Percentiles rank a stretch among this genome's conserved stretches.
Evolutionary conservation across 2,113 vertebrate genomes (phyloP).

Genomic region (Trogon surrucura): DNA sequence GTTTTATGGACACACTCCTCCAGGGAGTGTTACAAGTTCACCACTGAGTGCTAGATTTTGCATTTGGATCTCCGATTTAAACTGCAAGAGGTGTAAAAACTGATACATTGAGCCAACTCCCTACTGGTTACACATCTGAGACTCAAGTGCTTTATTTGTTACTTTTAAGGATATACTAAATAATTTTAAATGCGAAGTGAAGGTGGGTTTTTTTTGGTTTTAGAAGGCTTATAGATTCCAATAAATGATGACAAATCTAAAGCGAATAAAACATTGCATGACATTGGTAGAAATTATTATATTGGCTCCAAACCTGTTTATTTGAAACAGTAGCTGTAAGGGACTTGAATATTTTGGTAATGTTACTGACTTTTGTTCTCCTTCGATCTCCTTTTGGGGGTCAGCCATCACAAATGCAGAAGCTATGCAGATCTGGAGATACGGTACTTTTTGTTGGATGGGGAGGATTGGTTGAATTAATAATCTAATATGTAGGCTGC

Average conservation of each 20-base stretch:
- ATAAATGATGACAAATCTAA: background rate
- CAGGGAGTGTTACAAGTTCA: conserved; percentile 70
- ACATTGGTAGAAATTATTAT: background rate
- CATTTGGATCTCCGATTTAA: conserved; percentile 69
- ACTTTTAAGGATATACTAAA: conserved; percentile 63
- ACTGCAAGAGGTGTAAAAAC: conserved; percentile 71
- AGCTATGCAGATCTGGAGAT: conserved; percentile 49
- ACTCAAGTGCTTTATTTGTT: conserved; percentile 48
- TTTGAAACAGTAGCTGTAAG: conserved; percentile 56
- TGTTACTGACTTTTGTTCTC: conserved; percentile 22
- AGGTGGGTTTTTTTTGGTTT: background rate
- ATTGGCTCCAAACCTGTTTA: background rate
- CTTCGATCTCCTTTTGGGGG: background rate
- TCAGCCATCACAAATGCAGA: conserved; percentile 57
- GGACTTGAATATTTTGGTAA: conserved; percentile 26
- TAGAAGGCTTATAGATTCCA: background rate
- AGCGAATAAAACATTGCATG: background rate
- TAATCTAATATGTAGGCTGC: conserved; percentile 1
- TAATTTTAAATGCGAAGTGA: background rate
- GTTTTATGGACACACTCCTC: conserved; percentile 70
- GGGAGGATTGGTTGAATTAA: background rate
- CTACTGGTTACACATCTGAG: conserved; percentile 64
- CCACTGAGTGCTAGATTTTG: conserved; percentile 68
- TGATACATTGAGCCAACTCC: conserved; percentile 59
- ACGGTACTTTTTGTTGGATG: conserved; percentile 19